These are phyloP conservation scores for Bembecia ichneumoniformis DNA, from an alignment of 2,888 invertebrate species.

Conservation along the genomic window DNA sequence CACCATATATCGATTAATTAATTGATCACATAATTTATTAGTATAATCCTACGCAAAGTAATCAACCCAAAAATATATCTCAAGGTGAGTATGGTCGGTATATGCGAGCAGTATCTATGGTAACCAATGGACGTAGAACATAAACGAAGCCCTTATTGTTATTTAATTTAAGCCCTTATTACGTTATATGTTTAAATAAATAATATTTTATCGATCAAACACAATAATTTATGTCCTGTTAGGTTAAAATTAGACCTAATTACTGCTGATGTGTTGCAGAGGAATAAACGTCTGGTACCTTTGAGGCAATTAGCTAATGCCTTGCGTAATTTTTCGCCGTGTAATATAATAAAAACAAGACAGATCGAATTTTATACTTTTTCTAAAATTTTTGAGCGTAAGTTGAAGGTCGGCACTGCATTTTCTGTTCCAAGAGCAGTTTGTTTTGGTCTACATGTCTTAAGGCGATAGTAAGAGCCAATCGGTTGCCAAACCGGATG, in stretches of 20 bases:
- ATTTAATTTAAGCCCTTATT: no score
- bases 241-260: no score
- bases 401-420: background rate
- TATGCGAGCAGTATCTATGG: constrained; percentile 18
- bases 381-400: background rate
- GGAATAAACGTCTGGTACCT: background rate
- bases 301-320: background rate
- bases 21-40: no score
- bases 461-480: no score
- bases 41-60: constrained; percentile 26
- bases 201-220: no score
- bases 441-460: background rate
- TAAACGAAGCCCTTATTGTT: no score
- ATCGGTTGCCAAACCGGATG: no score
- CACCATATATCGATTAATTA: no score
- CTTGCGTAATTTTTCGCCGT: background rate
- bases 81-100: constrained; percentile 25
- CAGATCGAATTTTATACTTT: background rate
- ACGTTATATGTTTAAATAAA: no score
- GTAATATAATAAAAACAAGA: background rate
- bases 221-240: no score
- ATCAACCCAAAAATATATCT: constrained; percentile 11
- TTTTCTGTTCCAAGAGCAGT: background rate
- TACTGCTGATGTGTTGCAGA: no score
- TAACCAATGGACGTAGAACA: background rate